Percentiles rank a stretch among this genome's conserved stretches.
phyloP scores from a whole-genome alignment of 2,888 invertebrate species.

The Xestia sexstrigata region DNA sequence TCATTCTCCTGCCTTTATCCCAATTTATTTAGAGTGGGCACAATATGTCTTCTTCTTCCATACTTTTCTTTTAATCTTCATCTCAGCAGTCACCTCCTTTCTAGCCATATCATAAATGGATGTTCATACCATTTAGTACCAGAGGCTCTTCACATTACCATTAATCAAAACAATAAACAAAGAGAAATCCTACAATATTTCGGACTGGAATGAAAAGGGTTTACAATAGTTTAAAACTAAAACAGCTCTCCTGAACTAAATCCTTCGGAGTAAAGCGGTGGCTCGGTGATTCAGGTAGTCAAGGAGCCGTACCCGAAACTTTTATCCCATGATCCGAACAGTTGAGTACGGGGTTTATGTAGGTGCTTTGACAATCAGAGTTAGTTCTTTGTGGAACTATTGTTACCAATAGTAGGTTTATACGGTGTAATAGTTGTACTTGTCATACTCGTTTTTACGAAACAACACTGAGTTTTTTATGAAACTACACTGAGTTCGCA shows the following conservation, averaged over 20 bases:
- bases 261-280: conserved; percentile 45
- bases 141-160: not conserved
- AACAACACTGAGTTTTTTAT: not conserved
- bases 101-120: no score
- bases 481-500: not conserved
- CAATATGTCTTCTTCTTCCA: no score
- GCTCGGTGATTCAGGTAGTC: conserved; percentile 50
- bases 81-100: no score
- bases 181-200: conserved; percentile 14
- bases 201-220: conserved; percentile 27
- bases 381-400: conserved; percentile 13
- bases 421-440: not conserved
- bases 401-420: not conserved
- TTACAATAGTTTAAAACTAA: conserved; percentile 55
- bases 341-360: conserved; percentile 30
- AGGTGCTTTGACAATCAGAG: conserved; percentile 24
- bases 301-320: conserved; percentile 44
- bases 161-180: conserved; percentile 7
- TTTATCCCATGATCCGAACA: conserved; percentile 56
- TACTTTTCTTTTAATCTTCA: no score
- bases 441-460: not conserved
- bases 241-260: conserved; percentile 44
- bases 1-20: no score
- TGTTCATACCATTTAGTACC: not conserved
- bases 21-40: no score